Base-by-base conservation (phyloP, 2,888 invertebrate genomes). In the Deilephila porcellus region DNA sequence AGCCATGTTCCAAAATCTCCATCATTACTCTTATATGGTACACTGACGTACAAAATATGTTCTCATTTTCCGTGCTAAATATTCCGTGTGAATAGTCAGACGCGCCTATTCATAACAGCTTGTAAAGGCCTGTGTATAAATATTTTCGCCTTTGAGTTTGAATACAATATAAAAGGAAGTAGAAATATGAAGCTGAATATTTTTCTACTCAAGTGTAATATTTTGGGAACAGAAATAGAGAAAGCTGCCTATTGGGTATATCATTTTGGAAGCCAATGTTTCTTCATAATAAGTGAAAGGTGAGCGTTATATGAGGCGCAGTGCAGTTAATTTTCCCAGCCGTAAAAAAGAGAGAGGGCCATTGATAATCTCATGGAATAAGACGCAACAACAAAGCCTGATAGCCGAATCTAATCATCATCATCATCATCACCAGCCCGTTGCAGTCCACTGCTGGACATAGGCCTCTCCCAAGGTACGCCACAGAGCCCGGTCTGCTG, bases 101-200 rank as follows among this genome's bases (percentile, higher is more conserved):
- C n/a, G 4, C 4, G 19, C 56, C n/a, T 6, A n/a, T 56, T 56
- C 56, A 53, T 53, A 37, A 7, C 37, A 45, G n/a, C 56, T 56
- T 56, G 56, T 56, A 56, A 56, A 56, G 56, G 56, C 56, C n/a
- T 56, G n/a, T 56, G 56, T 56, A 56, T 56, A n/a, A 56, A 56
- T 56, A 56, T 56, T 56, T 56, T n/a, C 56, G 56, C 56, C 56
- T 56, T 56, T n/a, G 45, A n/a, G 19, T 56, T 56, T 56, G 56
- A 56, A 56, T 56, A n/a, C 56, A 56, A n/a, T n/a, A 56, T 56
- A n/a, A 56, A 56, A 56, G n/a, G 14, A n/a, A 17, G 17, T 1
- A 17, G n/a, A n/a, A 56, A 56, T 56, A 19, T n/a, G 56, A 56
- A n/a, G 5, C 19, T 4, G n/a, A 56, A 56, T 56, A 56, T 56